Percentiles rank a stretch among this genome's conserved stretches.
Evolutionary conservation across 2,888 invertebrate species (phyloP).

Genomic region (Nysson spinosus): DNA sequence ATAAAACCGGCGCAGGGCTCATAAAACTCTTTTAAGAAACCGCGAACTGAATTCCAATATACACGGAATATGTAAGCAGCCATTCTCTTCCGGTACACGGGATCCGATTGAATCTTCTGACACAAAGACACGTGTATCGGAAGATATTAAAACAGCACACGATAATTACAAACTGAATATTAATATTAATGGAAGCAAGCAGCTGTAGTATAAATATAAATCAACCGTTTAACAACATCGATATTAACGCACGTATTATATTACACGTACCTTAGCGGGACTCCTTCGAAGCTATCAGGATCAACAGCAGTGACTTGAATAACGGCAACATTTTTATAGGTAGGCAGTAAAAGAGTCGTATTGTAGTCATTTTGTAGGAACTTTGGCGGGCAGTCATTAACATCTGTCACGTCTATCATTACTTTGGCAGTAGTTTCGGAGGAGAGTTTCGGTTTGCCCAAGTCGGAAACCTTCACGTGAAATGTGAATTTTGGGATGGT

Average conservation of each 20-base stretch:
- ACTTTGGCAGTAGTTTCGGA: constrained; percentile 90
- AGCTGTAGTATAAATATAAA: constrained; percentile 26
- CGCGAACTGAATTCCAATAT: constrained; percentile 12
- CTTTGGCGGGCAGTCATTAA: constrained; percentile 93
- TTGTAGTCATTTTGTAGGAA: constrained; percentile 86
- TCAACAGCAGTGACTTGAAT: constrained; percentile 85
- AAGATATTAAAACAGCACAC: constrained; percentile 30
- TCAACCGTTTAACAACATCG: constrained; percentile 12
- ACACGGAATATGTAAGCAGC: constrained; percentile 2
- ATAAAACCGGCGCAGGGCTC: not conserved
- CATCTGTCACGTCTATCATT: constrained; percentile 86
- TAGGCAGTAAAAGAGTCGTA: constrained; percentile 88
- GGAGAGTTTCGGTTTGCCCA: constrained; percentile 89
- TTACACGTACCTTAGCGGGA: constrained; percentile 75
- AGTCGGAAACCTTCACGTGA: constrained; percentile 90
- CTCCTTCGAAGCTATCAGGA: constrained; percentile 81
- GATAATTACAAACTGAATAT: constrained; percentile 39
- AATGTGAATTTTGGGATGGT: constrained; percentile 84
- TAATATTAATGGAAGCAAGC: constrained; percentile 31
- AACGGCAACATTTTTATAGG: constrained; percentile 88
- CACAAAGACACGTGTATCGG: no score
- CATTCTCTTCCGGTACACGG: constrained; percentile 14
- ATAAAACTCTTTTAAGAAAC: no score
- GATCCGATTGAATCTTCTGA: constrained; percentile 8
- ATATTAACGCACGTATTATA: constrained; percentile 1